Conservation (phyloP, 2,797 vertebrate genomes). For the Podargus strigoides region DNA sequence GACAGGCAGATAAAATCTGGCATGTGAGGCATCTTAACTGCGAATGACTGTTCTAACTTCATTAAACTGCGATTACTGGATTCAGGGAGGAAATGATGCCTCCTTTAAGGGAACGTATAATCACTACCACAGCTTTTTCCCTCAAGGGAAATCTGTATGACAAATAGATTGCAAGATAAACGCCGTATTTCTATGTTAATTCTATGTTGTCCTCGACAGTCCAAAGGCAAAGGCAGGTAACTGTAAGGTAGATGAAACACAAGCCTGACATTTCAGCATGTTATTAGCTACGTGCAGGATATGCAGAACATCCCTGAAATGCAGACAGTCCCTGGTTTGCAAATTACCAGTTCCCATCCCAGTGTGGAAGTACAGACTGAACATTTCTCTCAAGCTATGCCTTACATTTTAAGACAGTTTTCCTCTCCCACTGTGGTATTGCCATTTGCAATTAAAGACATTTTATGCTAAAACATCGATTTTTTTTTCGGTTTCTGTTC, state of each 20-base stretch:
- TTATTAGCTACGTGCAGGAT: neutral
- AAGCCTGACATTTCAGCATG: neutral
- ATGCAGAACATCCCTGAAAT: neutral
- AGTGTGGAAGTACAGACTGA: neutral
- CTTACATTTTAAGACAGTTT: neutral
- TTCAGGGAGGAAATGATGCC: neutral
- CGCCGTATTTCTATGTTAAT: slow-evolving; percentile 24
- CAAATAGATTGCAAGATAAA: neutral
- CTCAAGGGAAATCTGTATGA: neutral
- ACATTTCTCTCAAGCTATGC: neutral
- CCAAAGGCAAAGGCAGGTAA: slow-evolving; percentile 8
- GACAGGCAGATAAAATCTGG: slow-evolving; percentile 6
- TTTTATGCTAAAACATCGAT: neutral
- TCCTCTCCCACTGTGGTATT: neutral
- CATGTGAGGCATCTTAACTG: neutral
- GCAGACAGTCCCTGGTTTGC: neutral
- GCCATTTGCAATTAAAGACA: neutral
- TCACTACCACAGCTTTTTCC: neutral
- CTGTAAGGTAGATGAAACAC: neutral
- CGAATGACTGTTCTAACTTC: neutral
- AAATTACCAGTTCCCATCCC: neutral
- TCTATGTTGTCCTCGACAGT: neutral
- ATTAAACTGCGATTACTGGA: neutral
- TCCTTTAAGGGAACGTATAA: slow-evolving; percentile 11
- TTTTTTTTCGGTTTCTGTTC: slow-evolving; percentile 8